Percentiles rank a stretch among this genome's conserved stretches.
Evolutionary conservation across 2,797 vertebrate genomes (phyloP).

Genomic region (Chromobotia macracanthus): DNA sequence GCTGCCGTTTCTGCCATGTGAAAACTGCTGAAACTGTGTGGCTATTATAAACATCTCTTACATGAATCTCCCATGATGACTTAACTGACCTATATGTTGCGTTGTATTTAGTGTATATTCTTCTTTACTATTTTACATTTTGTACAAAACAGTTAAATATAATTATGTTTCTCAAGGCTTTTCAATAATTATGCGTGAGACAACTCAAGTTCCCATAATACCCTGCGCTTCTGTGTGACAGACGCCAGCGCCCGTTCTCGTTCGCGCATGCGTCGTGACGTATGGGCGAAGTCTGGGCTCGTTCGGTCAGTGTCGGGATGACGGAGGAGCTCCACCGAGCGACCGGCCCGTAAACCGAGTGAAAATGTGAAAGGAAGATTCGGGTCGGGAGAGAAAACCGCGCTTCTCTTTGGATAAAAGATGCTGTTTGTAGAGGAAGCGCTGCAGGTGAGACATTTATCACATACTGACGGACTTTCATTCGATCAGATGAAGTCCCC

Average conservation of each 20-base stretch:
- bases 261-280: too few relatives aligned
- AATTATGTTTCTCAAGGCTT: neutral
- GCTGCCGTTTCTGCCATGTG: too few relatives aligned
- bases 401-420: neutral
- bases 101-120: too few relatives aligned
- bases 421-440: neutral
- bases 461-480: too few relatives aligned
- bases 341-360: constrained; percentile 43
- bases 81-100: too few relatives aligned
- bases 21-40: too few relatives aligned
- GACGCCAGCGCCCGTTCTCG: too few relatives aligned
- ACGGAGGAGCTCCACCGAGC: constrained; percentile 66
- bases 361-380: constrained; percentile 48
- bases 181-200: neutral
- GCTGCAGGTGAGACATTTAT: constrained; percentile 63
- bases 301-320: constrained; percentile 52
- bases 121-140: too few relatives aligned
- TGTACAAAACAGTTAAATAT: too few relatives aligned
- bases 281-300: constrained; percentile 39
- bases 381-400: constrained; percentile 38
- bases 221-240: neutral
- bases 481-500: constrained; percentile 15
- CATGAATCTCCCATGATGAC: too few relatives aligned
- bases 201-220: constrained; percentile 69
- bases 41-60: too few relatives aligned